Conservation (phyloP, 2,113 vertebrate species). For the Oxyruncus cristatus region DNA sequence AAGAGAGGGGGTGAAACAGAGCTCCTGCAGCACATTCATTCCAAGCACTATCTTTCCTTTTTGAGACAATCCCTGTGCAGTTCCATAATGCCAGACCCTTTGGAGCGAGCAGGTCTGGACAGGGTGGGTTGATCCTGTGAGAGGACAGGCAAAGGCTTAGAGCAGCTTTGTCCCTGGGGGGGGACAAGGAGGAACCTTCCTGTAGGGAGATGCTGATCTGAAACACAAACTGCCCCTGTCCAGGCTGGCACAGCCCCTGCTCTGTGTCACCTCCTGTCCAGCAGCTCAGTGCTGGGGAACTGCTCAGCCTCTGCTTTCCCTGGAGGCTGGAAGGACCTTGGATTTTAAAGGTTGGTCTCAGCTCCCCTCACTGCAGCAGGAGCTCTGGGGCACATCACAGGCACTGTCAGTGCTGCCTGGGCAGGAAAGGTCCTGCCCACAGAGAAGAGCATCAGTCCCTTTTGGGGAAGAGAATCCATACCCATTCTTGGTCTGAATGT, state of each 20-base stretch:
- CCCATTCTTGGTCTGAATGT: background rate
- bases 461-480: background rate
- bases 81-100: background rate
- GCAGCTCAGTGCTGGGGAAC: background rate
- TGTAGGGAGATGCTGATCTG: background rate
- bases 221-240: background rate
- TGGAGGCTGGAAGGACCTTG: background rate
- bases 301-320: background rate
- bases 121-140: background rate
- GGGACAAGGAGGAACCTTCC: background rate
- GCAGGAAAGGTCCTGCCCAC: background rate
- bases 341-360: background rate
- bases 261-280: fast-evolving
- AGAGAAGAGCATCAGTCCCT: background rate
- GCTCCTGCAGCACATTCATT: background rate
- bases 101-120: background rate
- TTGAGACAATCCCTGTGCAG: background rate
- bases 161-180: background rate
- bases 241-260: background rate
- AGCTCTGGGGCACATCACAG: background rate
- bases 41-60: background rate
- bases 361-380: background rate
- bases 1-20: background rate
- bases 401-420: background rate
- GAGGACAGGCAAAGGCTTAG: background rate